Conservation (phyloP, 2,797 vertebrate genomes). For the Pangasius mekongensis region DNA sequence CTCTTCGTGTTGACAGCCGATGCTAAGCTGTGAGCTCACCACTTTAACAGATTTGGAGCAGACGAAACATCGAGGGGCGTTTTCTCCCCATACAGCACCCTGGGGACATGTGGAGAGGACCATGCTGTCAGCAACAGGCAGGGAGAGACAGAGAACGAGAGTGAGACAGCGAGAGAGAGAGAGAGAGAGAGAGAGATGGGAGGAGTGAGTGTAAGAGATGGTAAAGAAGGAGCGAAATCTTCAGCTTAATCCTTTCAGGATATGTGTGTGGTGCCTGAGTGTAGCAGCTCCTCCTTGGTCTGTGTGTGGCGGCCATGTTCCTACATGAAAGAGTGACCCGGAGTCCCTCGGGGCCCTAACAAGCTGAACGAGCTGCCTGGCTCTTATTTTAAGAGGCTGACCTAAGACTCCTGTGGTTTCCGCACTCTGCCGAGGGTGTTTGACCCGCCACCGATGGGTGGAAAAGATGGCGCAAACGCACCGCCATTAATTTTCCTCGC, state of each 20-base stretch:
- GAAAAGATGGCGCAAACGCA: conserved; percentile 30
- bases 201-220: background rate
- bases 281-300: conserved; percentile 10
- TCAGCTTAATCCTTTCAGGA: conserved; percentile 8
- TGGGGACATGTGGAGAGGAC: conserved; percentile 35
- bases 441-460: conserved; percentile 20
- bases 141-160: conserved; percentile 23
- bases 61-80: conserved; percentile 45
- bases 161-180: background rate
- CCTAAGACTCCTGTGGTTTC: conserved; percentile 50
- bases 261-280: conserved; percentile 8
- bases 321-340: conserved; percentile 50
- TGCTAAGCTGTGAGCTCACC: conserved; percentile 42
- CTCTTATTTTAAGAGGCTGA: conserved; percentile 54
- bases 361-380: conserved; percentile 34
- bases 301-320: conserved; percentile 36
- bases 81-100: conserved; percentile 30
- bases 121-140: conserved; percentile 30
- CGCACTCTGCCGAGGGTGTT: conserved; percentile 40
- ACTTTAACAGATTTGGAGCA: conserved; percentile 44
- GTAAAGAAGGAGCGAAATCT: background rate
- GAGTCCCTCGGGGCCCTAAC: conserved; percentile 36
- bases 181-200: background rate
- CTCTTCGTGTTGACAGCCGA: conserved; percentile 22
- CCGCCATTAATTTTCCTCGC: conserved; percentile 31